Evolutionary conservation across 2,888 invertebrate species (phyloP).

Genomic region (Morpho helenor): DNA sequence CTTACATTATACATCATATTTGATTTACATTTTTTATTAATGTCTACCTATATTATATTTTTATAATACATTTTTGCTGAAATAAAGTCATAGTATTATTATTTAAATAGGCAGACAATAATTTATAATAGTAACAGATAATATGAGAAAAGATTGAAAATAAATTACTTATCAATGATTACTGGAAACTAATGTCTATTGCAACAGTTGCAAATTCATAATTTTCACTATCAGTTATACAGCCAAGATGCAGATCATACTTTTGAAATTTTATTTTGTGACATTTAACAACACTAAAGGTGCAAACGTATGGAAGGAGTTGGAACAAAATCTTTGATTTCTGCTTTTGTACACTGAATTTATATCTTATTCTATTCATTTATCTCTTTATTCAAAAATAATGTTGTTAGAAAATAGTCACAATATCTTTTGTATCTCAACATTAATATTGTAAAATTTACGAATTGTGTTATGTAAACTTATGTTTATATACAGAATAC

Average conservation of each 20-base stretch:
- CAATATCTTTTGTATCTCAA: slow-evolving; percentile 46
- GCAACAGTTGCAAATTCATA: slow-evolving; percentile 34
- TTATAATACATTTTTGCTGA: slow-evolving; percentile 47
- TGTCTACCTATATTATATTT: slow-evolving; percentile 52
- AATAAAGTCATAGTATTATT: slow-evolving; percentile 41
- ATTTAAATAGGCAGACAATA: slow-evolving; percentile 51
- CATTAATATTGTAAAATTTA: slow-evolving; percentile 49
- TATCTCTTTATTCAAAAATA: slow-evolving; percentile 48
- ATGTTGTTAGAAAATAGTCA: slow-evolving; percentile 51
- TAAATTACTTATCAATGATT: slow-evolving; percentile 36
- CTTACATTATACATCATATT: slow-evolving; percentile 45
- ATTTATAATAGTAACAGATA: slow-evolving; percentile 37
- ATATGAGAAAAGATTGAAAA: slow-evolving; percentile 32
- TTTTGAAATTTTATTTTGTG: slow-evolving; percentile 50
- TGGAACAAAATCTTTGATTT: slow-evolving; percentile 43
- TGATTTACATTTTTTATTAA: slow-evolving; percentile 66
- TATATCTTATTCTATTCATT: slow-evolving; percentile 46
- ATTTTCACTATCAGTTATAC: slow-evolving; percentile 42
- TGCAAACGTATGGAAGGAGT: slow-evolving; percentile 36
- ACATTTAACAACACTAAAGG: slow-evolving; percentile 44
- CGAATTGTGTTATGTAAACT: slow-evolving; percentile 49
- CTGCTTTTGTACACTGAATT: slow-evolving; percentile 55
- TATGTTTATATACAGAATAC: slow-evolving; percentile 70
- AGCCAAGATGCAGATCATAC: slow-evolving; percentile 53
- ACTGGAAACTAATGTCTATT: slow-evolving; percentile 36